A percentile compares a stretch with the other conserved stretches of the same genome.
Evolutionary conservation across 2,888 invertebrate species (phyloP).

Genomic region (Amiota mariae): DNA sequence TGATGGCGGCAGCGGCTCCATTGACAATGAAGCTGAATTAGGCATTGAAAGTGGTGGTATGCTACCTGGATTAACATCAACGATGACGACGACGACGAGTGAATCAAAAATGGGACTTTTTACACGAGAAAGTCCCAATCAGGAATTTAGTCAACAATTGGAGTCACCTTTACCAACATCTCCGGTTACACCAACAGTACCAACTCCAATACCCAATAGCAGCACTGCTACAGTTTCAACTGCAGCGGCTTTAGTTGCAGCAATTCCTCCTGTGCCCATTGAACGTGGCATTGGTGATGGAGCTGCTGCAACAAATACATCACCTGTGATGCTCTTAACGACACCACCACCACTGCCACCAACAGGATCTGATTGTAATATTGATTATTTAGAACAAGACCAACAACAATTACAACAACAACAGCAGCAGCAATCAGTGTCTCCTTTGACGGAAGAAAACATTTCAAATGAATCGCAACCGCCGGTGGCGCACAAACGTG

Average conservation of each 20-base stretch:
- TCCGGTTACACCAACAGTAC: constrained; percentile 59
- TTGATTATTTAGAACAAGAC: too few species aligned
- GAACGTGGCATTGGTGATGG: constrained; percentile 71
- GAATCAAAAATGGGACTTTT: constrained; percentile 73
- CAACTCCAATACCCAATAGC: constrained; percentile 47
- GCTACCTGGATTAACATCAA: constrained; percentile 32
- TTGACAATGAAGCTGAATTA: constrained; percentile 36
- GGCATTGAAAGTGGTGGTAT: constrained; percentile 46
- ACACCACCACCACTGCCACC: constrained; percentile 65
- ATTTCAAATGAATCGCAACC: constrained; percentile 23
- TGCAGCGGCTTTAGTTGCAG: constrained; percentile 31
- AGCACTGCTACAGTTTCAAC: not conserved
- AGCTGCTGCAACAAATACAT: constrained; percentile 68
- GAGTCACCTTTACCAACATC: constrained; percentile 63
- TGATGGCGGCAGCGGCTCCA: constrained; percentile 33
- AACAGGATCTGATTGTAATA: not conserved
- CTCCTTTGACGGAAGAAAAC: not conserved
- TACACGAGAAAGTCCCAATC: constrained; percentile 72
- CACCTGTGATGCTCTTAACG: constrained; percentile 66
- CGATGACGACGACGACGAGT: constrained; percentile 37
- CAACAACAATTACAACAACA: too few species aligned
- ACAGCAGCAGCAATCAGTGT: too few species aligned
- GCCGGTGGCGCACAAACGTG: constrained; percentile 21
- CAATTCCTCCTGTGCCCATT: constrained; percentile 34
- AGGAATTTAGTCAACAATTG: constrained; percentile 68